These are phyloP conservation scores for Sarcophaga subvicina DNA, from an alignment of 2,888 invertebrate genomes.

Conservation along the genomic window DNA sequence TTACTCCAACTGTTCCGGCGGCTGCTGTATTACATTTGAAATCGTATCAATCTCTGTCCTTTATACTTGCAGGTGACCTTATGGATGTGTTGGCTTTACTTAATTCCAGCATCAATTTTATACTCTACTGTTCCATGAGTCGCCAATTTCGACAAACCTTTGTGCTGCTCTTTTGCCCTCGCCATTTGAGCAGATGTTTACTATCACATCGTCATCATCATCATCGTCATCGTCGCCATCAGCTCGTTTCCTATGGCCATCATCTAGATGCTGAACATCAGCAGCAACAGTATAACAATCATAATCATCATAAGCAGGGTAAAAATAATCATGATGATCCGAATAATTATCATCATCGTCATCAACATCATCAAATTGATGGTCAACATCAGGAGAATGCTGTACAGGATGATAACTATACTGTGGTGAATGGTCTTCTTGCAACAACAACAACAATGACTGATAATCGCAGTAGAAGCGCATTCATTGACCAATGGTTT, in stretches of 20 bases:
- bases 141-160: constrained; percentile 92
- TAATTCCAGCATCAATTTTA: constrained; percentile 95
- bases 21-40: neutral
- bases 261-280: constrained; percentile 13
- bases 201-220: constrained; percentile 65
- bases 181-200: constrained; percentile 80
- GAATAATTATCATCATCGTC: constrained; percentile 35
- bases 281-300: constrained; percentile 40
- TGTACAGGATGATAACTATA: constrained; percentile 62
- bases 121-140: constrained; percentile 95
- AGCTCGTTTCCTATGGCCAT: constrained; percentile 25
- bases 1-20: neutral
- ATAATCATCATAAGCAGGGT: constrained; percentile 1
- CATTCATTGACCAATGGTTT: constrained; percentile 61
- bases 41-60: neutral
- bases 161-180: constrained; percentile 87
- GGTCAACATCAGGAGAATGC: constrained; percentile 49
- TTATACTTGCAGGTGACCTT: constrained; percentile 85
- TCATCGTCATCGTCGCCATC: constrained; percentile 36
- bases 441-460: neutral
- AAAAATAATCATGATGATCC: constrained; percentile 26
- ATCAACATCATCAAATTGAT: constrained; percentile 14
- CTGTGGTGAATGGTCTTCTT: constrained; percentile 51
- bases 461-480: constrained; percentile 58
- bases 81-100: constrained; percentile 94